phyloP scores from a whole-genome alignment of 2,797 vertebrate species.

The Malacoraja senta region DNA sequence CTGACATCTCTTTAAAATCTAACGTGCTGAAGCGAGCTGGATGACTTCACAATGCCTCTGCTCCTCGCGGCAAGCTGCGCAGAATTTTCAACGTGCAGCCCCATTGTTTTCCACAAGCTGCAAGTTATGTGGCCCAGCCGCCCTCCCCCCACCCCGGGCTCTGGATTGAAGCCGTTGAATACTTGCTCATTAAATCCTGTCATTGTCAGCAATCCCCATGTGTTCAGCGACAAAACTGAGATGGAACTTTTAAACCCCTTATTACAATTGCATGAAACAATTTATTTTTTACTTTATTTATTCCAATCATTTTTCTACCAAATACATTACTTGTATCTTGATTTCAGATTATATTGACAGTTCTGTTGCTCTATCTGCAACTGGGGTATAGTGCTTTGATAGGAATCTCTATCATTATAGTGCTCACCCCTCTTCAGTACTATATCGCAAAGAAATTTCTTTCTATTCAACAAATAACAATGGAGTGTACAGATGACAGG shows the following conservation, averaged over 20 bases:
- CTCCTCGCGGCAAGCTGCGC: too few species aligned
- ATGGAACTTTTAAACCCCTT: background rate
- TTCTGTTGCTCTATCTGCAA: slow-evolving; percentile 19
- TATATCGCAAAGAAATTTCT: slow-evolving; percentile 5
- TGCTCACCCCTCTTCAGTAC: slow-evolving; percentile 24
- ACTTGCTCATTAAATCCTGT: too few species aligned
- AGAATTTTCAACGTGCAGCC: background rate
- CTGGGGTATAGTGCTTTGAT: slow-evolving; percentile 26
- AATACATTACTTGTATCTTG: background rate
- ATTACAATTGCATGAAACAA: background rate
- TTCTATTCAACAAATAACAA: slow-evolving; percentile 18
- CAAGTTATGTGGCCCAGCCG: too few species aligned
- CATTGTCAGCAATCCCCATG: too few species aligned
- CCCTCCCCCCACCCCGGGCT: too few species aligned
- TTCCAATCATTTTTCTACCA: background rate
- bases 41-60: too few species aligned
- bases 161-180: too few species aligned
- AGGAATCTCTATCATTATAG: background rate
- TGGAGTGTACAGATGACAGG: slow-evolving; percentile 27
- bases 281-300: background rate
- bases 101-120: too few species aligned
- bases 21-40: too few species aligned
- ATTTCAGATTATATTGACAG: slow-evolving; percentile 26
- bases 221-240: too few species aligned
- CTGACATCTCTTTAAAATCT: too few species aligned